phyloP scores from a whole-genome alignment of 2,113 vertebrate genomes.

The Hippocampus abdominalis region DNA sequence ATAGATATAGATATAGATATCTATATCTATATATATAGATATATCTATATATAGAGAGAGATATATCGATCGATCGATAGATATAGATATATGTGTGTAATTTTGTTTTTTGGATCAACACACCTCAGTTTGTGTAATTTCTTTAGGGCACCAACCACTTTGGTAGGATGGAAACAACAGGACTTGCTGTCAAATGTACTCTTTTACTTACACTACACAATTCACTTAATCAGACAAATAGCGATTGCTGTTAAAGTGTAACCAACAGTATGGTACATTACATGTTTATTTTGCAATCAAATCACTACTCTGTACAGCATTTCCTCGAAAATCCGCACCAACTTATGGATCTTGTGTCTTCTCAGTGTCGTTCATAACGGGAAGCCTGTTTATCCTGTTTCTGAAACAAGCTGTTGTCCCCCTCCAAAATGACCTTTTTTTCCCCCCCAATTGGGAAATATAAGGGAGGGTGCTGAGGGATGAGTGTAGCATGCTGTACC shows the following conservation, averaged over 20 bases:
- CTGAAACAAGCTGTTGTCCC: neutral
- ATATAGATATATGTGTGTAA: neutral
- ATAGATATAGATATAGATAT: no score
- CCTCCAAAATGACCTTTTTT: no score
- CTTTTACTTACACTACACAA: no score
- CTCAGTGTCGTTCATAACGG: neutral
- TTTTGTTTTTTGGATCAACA: neutral
- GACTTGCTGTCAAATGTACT: no score
- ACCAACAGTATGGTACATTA: no score
- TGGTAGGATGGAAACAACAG: no score
- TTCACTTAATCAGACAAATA: no score
- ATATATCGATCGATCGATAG: no score
- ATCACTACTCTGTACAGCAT: neutral
- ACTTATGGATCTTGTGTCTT: neutral
- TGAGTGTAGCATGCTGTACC: neutral
- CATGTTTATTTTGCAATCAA: neutral
- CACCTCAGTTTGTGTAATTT: neutral
- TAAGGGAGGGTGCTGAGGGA: neutral
- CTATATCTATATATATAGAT: no score
- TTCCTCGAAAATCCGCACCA: neutral
- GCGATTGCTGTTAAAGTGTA: no score
- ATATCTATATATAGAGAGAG: no score
- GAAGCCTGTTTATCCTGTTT: neutral
- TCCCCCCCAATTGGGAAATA: neutral
- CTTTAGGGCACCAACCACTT: no score